Conservation (phyloP, 37 sponge, comb jelly and placozoan genomes). For the Oopsacas minuta region DNA sequence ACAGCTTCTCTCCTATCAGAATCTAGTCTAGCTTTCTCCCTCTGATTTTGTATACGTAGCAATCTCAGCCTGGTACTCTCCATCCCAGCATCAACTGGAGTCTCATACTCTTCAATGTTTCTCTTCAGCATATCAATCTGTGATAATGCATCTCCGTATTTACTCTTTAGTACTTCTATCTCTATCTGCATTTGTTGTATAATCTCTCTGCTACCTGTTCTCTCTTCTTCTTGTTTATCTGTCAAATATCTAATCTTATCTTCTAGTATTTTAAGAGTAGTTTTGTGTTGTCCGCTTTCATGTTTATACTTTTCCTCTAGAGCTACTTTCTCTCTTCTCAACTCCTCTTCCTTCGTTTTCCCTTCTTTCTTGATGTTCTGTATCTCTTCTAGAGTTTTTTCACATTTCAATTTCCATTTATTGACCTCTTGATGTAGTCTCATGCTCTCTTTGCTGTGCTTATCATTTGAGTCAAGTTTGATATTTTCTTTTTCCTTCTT, state of each 20-base stretch:
- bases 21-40: conserved; percentile 4
- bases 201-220: neutral
- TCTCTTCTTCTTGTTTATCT: neutral
- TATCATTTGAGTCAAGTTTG: neutral
- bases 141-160: neutral
- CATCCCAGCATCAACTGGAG: neutral
- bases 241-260: neutral
- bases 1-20: neutral
- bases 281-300: neutral
- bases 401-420: neutral
- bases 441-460: conserved; percentile 10
- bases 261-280: neutral
- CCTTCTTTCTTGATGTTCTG: neutral
- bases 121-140: neutral
- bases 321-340: neutral
- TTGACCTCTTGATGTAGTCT: conserved; percentile 1
- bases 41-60: neutral
- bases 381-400: neutral
- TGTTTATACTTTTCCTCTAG: neutral
- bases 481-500: neutral
- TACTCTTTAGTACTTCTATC: neutral
- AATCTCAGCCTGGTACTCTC: neutral
- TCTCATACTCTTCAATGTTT: neutral
- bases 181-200: neutral
- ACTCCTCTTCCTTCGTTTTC: neutral